phyloP scores from a whole-genome alignment of 2,888 invertebrate genomes.

The Pseudeuparius sepicola region DNA sequence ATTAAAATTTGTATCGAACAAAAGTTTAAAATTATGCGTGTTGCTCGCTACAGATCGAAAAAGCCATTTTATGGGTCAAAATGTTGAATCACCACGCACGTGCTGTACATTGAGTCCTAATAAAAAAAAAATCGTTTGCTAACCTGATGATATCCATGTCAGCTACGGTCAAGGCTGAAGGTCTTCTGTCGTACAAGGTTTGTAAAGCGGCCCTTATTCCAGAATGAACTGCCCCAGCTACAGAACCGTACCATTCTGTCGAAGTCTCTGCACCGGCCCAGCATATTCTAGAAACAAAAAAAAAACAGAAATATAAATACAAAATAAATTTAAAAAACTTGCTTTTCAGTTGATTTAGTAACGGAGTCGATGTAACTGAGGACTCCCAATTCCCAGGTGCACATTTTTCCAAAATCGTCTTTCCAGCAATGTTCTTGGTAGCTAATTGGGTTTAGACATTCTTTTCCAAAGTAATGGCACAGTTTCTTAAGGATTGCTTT shows the following conservation, averaged over 20 bases:
- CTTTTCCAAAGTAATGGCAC: slow-evolving; percentile 26
- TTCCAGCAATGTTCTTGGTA: slow-evolving; percentile 27
- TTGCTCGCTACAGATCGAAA: no score
- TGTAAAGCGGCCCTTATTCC: slow-evolving; percentile 30
- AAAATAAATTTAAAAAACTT: not conserved
- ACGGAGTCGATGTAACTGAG: slow-evolving; percentile 5
- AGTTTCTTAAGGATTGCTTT: slow-evolving; percentile 25
- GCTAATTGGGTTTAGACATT: slow-evolving; percentile 26
- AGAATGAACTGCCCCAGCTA: slow-evolving; percentile 30
- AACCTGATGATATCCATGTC: slow-evolving; percentile 23
- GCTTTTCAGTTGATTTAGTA: slow-evolving; percentile 4
- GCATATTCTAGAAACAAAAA: slow-evolving; percentile 25
- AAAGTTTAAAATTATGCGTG: no score
- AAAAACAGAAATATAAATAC: not conserved
- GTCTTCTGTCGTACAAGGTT: slow-evolving; percentile 29
- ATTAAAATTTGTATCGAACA: no score
- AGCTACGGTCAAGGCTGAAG: slow-evolving; percentile 23
- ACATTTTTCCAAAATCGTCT: slow-evolving; percentile 16
- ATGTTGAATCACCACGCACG: no score
- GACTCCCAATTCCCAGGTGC: slow-evolving; percentile 14
- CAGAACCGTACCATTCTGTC: slow-evolving; percentile 29
- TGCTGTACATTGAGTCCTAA: no score
- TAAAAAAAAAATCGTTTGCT: no score
- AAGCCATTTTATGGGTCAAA: no score
- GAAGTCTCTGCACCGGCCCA: slow-evolving; percentile 33